These are phyloP conservation scores for Cettia cetti DNA, from an alignment of 2,113 vertebrate species.

Conservation along the genomic window DNA sequence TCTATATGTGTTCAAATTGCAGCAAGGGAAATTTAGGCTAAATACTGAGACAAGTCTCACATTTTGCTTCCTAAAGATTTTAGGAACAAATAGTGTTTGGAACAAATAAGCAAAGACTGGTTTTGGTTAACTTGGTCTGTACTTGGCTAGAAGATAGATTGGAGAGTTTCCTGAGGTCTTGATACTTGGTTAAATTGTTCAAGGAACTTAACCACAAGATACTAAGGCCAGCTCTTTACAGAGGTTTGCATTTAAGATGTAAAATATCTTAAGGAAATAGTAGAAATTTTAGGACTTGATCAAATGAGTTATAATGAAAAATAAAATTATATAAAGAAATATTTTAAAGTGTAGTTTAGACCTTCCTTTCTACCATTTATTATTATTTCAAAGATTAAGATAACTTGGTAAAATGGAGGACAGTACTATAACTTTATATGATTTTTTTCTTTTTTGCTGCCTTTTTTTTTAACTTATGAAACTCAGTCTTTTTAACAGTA, in stretches of 20 bases:
- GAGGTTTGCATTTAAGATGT: not conserved
- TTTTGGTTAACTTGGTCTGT: not conserved
- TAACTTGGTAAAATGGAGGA: not conserved
- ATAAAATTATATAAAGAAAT: not conserved
- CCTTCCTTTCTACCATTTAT: not conserved
- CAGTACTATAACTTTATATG: not conserved
- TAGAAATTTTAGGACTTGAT: not conserved
- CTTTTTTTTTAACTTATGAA: not conserved
- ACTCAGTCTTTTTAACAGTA: not conserved
- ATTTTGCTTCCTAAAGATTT: not conserved
- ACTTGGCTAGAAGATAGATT: not conserved
- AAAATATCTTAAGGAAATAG: not conserved
- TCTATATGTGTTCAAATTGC: not conserved
- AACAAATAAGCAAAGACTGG: not conserved
- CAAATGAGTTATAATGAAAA: not conserved
- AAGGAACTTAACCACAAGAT: not conserved
- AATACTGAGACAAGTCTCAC: not conserved
- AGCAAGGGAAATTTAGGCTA: not conserved
- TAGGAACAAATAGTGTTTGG: not conserved
- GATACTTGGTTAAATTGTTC: not conserved
- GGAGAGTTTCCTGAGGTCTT: not conserved
- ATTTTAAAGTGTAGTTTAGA: not conserved
- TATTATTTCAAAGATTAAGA: not conserved
- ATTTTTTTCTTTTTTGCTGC: not conserved
- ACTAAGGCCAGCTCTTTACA: not conserved